Evolutionary conservation across 2,797 vertebrate species (phyloP).

Genomic region (Helarctos malayanus): DNA sequence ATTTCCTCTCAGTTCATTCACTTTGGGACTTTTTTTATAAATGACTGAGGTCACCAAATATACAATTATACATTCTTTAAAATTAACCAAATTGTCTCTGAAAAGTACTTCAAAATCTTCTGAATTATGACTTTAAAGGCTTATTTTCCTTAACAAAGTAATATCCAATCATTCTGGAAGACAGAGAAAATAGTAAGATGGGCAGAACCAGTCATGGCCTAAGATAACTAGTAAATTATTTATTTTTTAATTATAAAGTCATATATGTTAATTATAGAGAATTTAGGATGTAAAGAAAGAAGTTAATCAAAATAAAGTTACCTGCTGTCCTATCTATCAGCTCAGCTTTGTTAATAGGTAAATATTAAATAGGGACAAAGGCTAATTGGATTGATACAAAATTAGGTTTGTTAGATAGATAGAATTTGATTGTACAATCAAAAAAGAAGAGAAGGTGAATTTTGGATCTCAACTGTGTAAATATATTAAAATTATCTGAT

Average conservation of each 20-base stretch:
- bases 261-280: neutral
- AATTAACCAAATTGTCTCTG: neutral
- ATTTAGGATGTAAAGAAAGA: neutral
- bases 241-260: neutral
- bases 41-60: neutral
- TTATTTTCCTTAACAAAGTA: neutral
- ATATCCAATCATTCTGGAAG: neutral
- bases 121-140: neutral
- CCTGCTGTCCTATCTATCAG: neutral
- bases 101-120: neutral
- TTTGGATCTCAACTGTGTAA: neutral
- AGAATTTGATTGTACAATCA: neutral
- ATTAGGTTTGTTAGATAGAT: neutral
- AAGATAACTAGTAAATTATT: neutral
- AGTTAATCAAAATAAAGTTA: neutral
- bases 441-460: neutral
- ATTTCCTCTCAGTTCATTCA: slow-evolving; percentile 7
- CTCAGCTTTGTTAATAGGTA: neutral
- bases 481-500: neutral
- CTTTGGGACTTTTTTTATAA: neutral
- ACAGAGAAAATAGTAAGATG: neutral
- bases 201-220: neutral
- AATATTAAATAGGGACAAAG: neutral
- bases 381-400: neutral
- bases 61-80: neutral